phyloP scores from a whole-genome alignment of 2,113 vertebrate species.

The Platycercus adscitus region DNA sequence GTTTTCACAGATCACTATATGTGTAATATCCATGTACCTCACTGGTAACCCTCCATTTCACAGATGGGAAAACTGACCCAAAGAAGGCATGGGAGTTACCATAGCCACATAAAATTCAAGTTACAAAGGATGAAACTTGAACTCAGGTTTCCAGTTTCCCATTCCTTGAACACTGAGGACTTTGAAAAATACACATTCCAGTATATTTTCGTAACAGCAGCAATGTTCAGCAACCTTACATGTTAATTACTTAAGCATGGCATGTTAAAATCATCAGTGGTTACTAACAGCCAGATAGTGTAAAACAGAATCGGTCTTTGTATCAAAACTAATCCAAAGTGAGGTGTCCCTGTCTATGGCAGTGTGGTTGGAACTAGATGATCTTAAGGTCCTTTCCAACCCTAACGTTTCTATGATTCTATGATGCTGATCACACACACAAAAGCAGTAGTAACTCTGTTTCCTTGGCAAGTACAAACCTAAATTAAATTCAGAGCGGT shows the following conservation, averaged over 20 bases:
- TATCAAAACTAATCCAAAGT: background rate
- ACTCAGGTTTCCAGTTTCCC: background rate
- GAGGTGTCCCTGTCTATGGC: background rate
- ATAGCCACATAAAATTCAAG: background rate
- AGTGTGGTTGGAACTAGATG: background rate
- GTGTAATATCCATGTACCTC: background rate
- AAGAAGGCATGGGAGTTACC: background rate
- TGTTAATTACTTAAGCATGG: background rate
- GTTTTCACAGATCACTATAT: background rate
- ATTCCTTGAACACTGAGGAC: background rate
- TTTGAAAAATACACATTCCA: background rate
- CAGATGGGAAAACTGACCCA: background rate
- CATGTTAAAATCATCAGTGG: background rate
- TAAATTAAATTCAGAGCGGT: background rate
- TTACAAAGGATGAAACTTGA: constrained; percentile 11
- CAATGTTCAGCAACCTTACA: background rate
- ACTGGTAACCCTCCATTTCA: background rate
- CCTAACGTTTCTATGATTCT: background rate
- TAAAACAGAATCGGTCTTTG: background rate
- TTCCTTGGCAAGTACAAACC: background rate
- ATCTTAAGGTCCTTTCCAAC: background rate
- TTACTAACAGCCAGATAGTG: background rate
- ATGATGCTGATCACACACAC: background rate
- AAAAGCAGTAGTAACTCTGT: background rate
- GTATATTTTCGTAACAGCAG: background rate